A percentile compares a stretch with the other conserved stretches of the same genome.
phyloP scores from a whole-genome alignment of 2,797 vertebrate species.

The Antrozous pallidus region DNA sequence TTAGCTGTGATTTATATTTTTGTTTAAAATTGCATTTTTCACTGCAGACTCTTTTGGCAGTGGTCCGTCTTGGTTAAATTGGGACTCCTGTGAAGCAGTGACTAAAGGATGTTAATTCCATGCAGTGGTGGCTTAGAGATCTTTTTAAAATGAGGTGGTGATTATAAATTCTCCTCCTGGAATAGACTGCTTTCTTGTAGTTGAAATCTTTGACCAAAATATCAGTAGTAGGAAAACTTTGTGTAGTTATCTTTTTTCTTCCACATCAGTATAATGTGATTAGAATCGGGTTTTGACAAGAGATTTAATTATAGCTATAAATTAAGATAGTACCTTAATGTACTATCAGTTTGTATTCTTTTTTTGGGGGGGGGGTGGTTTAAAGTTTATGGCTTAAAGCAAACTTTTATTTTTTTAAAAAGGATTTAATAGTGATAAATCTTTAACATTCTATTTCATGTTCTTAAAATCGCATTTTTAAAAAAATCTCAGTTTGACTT shows the following conservation, averaged over 20 bases:
- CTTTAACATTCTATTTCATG: neutral
- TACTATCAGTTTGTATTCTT: neutral
- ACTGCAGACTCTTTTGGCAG: neutral
- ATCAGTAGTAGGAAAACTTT: neutral
- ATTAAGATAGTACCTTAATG: neutral
- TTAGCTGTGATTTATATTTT: slow-evolving; percentile 32
- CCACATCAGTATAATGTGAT: neutral
- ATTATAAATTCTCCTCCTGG: neutral
- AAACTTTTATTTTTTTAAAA: slow-evolving; percentile 22
- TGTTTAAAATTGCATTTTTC: slow-evolving; percentile 14
- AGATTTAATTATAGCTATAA: neutral
- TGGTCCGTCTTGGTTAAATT: neutral
- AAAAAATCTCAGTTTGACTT: neutral
- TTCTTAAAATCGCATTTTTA: neutral
- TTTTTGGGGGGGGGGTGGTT: neutral
- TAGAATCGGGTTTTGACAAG: neutral
- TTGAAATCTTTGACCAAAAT: slow-evolving; percentile 4
- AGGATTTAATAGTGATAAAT: neutral
- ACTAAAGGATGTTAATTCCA: neutral
- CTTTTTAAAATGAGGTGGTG: neutral
- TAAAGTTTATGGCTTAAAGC: neutral
- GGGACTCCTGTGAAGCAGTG: neutral
- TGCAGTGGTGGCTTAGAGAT: neutral
- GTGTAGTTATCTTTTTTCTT: neutral
- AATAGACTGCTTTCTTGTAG: neutral